Percentiles rank a stretch among this genome's conserved stretches.
Evolutionary conservation across 2,113 vertebrate species (phyloP).

Genomic region (Petroica traversi): DNA sequence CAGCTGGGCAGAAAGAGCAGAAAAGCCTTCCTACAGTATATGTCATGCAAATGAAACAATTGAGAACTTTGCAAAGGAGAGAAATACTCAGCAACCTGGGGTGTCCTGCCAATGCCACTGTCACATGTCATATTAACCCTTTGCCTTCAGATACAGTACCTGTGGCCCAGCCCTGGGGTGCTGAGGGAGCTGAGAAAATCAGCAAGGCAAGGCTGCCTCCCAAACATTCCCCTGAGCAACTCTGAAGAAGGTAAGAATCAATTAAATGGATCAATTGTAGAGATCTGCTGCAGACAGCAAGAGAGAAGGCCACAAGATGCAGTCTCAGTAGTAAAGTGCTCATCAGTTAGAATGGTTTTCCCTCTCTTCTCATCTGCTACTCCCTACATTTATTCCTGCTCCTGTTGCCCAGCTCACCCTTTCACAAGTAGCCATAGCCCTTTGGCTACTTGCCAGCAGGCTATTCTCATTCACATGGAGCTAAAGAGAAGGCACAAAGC

Average conservation of each 20-base stretch:
- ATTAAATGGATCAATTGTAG: neutral
- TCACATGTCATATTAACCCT: neutral
- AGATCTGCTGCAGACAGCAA: neutral
- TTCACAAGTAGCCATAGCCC: conserved; percentile 64
- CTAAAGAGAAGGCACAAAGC: conserved; percentile 68
- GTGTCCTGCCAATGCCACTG: neutral
- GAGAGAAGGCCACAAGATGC: neutral
- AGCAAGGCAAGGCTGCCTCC: neutral
- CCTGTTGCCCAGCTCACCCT: conserved; percentile 53
- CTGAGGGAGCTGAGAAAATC: neutral
- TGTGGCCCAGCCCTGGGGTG: neutral
- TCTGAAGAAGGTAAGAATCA: neutral
- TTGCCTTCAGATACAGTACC: neutral
- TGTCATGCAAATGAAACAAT: neutral
- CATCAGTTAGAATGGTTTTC: neutral
- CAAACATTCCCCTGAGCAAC: neutral
- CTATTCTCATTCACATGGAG: conserved; percentile 72
- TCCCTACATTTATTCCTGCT: neutral
- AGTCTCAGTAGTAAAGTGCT: conserved; percentile 10
- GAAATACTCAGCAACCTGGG: neutral
- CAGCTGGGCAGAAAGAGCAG: neutral
- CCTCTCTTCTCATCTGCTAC: neutral
- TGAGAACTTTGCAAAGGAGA: neutral
- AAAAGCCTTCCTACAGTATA: neutral
- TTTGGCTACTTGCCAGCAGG: conserved; percentile 72